Evolutionary conservation across 2,888 invertebrate genomes (phyloP), one percentile per base, ranked within the genome.

Genomic region (Gisinianus flammeolus): DNA sequence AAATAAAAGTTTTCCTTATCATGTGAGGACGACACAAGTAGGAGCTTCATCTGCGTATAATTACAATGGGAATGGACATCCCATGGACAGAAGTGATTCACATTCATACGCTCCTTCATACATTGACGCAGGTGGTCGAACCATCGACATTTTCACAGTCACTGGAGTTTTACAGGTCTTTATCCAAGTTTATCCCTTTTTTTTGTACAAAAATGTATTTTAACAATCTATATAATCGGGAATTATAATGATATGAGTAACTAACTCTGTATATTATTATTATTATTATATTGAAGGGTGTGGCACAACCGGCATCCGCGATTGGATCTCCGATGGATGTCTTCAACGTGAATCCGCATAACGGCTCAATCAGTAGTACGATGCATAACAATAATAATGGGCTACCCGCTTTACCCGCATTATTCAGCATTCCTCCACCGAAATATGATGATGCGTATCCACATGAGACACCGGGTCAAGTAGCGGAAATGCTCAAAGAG

Each of bases 1-100:
- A 0, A 96, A 96, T 86, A 92, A 92, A 85, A 94, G 94, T 86
- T 96, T 96, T 85, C 96, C 96, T 0, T 96, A 94, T 86, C 96
- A 96, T 86, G 94, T 96, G 33, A 88, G 94, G 74, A 95, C 95
- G 0, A 93, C 83, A 10, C 85, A 85, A 81, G 84, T 83, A 52
- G 83, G 83, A 33, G 81, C 83, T 22, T 77, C 81, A 0, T 62
- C 58, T 81, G 85, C 79, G 81, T 84, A 74, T 82, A 85, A 79
- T 0, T 85, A 80, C 81, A 84, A 71, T 82, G 84, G 8, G 81
- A 84, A 44, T 83, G 85, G 87, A 71, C 87, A 89, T 0, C 88
- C 88, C 0, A 85, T 91, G 12, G 91, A 91, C 81, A 88, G 90
- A 35, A 77, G 69, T 83, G 90, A 90, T 0, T 91, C 90, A 54